Base-by-base conservation (phyloP, 2,113 vertebrate genomes). In the Prionailurus viverrinus region DNA sequence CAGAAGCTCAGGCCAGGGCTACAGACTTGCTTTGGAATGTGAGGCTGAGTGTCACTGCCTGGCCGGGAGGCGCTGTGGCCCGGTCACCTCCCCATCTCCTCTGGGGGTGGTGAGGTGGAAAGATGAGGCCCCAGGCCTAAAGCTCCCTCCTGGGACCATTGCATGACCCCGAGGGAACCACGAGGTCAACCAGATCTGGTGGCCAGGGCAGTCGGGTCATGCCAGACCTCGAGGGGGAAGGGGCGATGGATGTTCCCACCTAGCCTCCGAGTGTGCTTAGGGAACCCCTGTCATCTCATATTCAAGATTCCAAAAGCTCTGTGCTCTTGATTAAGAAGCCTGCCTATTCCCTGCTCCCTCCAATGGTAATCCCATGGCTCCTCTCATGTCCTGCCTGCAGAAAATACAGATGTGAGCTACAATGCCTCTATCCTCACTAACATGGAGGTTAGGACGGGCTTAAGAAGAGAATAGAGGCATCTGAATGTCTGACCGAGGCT, bases 21-120 rank as follows among this genome's bases (percentile, higher is more conserved):
- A 51, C 4, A 39, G 58, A 39, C 4, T 81, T 65, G 45, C 33
- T 83, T 33, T 33, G 58, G 31, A 16, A 53, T 58, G 78, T 65
- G 69, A 74, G 68, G 5, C n/a, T 55, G 41, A 41, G 41, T 41
- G 33, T 71, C n/a, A 2, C 29, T 10, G 4, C 4, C 36, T 11
- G 41, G 65, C 36, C 5, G 14, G 39, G 71, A 58, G 41, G 27
- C 18, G 1, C 15, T 15, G 15, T 23, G n/a, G 2, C 33, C 9
- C 0, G 0, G 14, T 3, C 3, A 16, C 14, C 8, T 58, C 15
- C n/a, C 6, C 27, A 5, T 18, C 19, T 83, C 13, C 45, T 89
- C 13, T 25, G 21, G 23, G 33, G 12, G 2, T 73, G 91, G 6
- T 12, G 68, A 93, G 39, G 19, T 15, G 12, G 36, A 66, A 73